Base-by-base conservation (phyloP, 2,797 vertebrate species). In the Botia almorhae region DNA sequence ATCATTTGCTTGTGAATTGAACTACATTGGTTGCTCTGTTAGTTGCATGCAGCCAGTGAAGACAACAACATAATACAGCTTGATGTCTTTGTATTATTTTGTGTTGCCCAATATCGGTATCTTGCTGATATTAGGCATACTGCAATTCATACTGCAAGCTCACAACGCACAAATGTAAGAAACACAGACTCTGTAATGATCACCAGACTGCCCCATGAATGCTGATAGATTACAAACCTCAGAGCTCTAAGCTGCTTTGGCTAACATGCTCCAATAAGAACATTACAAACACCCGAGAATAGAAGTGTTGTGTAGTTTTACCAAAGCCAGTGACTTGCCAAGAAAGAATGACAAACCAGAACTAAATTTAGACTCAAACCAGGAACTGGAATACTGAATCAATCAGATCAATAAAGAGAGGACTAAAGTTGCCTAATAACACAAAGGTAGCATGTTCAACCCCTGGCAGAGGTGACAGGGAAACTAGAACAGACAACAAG, bases 181-280 rank as follows among this genome's bases (percentile, higher is more conserved):
- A 56, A 60, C 53, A 73, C 13, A 16, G 19, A 13, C 36, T 46
- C 43, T 55, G 2, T n/a, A 50, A 69, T 51, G 46, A 19, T 51
- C 17, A 43, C 36, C 36, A 11, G 53, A 21, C 53, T 58, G 33
- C 46, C 43, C 7, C 7, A 4, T 26, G 11, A 65, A 65, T 23
- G 10, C 33, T 50, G 6, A n/a, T 11, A 68, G 29, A 81, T 81
- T 81, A 75, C 23, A 56, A 78, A 17, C n/a, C 56, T 26, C n/a
- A 13, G 69, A 65, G 50, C 65, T 70, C 33, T 82, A 82, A 85
- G 78, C 74, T 81, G 69, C 74, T 85, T 78, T 81, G 70, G 75
- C 55, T 36, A 84, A 69, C 61, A 50, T 58, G 26, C 17, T 39
- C 51, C 74, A 73, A 16, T 75, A 82, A 78, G 74, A 74, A 74